Percentiles rank a stretch among this genome's conserved stretches.
These are phyloP conservation scores for Thymelicus sylvestris DNA, from an alignment of 2,888 invertebrate species.

Conservation along the genomic window DNA sequence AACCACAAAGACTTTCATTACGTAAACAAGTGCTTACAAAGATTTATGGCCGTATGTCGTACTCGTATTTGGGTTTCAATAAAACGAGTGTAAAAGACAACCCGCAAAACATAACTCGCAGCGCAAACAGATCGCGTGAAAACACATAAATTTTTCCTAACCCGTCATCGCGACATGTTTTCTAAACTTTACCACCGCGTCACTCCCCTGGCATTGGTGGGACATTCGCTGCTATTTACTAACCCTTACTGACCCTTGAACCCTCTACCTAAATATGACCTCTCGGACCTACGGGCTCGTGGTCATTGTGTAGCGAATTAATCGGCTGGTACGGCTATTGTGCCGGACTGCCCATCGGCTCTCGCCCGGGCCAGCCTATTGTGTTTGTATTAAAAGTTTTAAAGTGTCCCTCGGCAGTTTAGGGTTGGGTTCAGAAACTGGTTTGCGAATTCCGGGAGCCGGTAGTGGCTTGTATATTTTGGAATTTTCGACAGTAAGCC, in stretches of 20 bases:
- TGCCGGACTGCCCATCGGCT: constrained; percentile 71
- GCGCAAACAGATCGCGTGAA: constrained; percentile 45
- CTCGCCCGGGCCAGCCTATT: constrained; percentile 58
- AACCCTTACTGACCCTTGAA: constrained; percentile 78
- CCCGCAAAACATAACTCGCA: constrained; percentile 37
- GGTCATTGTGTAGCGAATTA: constrained; percentile 79
- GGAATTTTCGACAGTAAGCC: too few species aligned
- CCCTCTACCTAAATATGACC: constrained; percentile 83
- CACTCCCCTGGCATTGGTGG: constrained; percentile 68
- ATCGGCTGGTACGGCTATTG: constrained; percentile 79
- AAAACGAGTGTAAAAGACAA: constrained; percentile 17
- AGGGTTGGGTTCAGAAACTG: constrained; percentile 54
- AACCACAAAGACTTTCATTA: neutral
- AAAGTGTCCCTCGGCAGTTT: constrained; percentile 66
- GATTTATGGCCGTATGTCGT: constrained; percentile 6
- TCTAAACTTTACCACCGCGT: constrained; percentile 67
- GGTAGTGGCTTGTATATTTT: constrained; percentile 10
- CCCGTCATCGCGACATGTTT: constrained; percentile 72
- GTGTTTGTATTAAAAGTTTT: constrained; percentile 78
- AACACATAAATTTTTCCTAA: constrained; percentile 70
- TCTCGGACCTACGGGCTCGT: constrained; percentile 65
- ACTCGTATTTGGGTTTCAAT: constrained; percentile 11
- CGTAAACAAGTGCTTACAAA: neutral
- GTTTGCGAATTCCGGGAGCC: constrained; percentile 54
- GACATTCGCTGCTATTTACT: constrained; percentile 75